Percentiles rank a stretch among this genome's conserved stretches.
Evolutionary conservation across 1,140 invertebrate genomes (phyloP).

Genomic region (Drosophila triauraria): DNA sequence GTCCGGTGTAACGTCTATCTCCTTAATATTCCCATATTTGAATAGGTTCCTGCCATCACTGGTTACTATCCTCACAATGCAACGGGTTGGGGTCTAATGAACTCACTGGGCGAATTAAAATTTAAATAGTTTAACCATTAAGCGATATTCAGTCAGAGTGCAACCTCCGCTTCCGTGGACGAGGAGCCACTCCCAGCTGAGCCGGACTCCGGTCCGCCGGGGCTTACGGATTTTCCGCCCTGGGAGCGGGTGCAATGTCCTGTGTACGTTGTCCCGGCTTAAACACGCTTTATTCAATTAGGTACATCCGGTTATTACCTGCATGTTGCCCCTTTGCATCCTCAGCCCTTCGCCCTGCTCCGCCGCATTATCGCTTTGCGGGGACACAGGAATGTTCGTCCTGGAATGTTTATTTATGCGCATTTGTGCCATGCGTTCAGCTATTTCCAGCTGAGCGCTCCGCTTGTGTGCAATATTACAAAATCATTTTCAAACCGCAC

Average conservation of each 20-base stretch:
- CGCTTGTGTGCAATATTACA: slow-evolving; percentile 75
- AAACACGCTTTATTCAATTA: slow-evolving; percentile 81
- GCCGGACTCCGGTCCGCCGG: slow-evolving; percentile 26
- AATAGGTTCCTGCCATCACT: not conserved
- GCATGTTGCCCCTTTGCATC: slow-evolving; percentile 30
- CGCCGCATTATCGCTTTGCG: slow-evolving; percentile 41
- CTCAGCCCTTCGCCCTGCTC: not conserved
- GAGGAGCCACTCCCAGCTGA: slow-evolving; percentile 32
- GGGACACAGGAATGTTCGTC: slow-evolving; percentile 38
- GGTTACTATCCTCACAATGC: slow-evolving; percentile 15
- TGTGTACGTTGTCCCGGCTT: slow-evolving; percentile 61
- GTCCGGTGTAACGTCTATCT: not conserved
- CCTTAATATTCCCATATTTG: not conserved
- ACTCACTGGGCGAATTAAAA: slow-evolving; percentile 60
- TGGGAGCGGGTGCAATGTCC: slow-evolving; percentile 35
- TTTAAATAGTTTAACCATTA: slow-evolving; percentile 78
- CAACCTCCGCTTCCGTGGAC: slow-evolving; percentile 53
- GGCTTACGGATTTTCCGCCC: slow-evolving; percentile 13
- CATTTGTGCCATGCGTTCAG: slow-evolving; percentile 61
- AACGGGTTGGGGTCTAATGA: slow-evolving; percentile 38
- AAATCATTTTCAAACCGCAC: slow-evolving; percentile 79
- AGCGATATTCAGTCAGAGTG: slow-evolving; percentile 59
- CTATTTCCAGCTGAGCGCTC: slow-evolving; percentile 77
- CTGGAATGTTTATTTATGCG: slow-evolving; percentile 71
- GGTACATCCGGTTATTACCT: slow-evolving; percentile 82